These are phyloP conservation scores for Ctenomys sociabilis DNA, from an alignment of 2,113 vertebrate genomes.

Conservation along the genomic window DNA sequence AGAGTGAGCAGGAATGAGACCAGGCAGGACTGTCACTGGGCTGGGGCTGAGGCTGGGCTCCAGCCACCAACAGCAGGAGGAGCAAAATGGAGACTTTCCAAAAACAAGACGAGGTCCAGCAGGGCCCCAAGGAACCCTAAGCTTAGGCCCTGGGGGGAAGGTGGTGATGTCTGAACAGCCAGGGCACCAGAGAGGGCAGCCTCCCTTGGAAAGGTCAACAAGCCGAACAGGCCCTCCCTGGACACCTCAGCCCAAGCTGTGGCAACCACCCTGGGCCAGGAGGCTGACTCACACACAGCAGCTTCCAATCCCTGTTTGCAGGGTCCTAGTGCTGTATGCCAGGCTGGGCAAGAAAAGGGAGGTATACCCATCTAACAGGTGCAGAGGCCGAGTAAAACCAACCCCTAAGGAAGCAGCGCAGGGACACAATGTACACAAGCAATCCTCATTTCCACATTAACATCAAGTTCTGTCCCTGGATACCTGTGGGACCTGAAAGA, in stretches of 20 bases:
- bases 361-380: neutral
- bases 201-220: slow-evolving; percentile 15
- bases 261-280: neutral
- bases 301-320: neutral
- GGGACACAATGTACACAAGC: neutral
- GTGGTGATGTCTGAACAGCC: slow-evolving; percentile 20
- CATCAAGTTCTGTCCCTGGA: rapidly evolving
- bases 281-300: neutral
- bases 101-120: slow-evolving; percentile 56
- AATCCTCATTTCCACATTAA: neutral
- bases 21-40: slow-evolving; percentile 17
- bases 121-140: slow-evolving; percentile 64
- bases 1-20: neutral
- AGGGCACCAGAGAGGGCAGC: neutral
- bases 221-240: slow-evolving; percentile 43
- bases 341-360: neutral
- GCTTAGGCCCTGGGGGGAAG: slow-evolving; percentile 63
- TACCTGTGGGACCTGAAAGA: neutral
- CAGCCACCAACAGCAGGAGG: slow-evolving; percentile 45
- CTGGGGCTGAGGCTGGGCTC: neutral
- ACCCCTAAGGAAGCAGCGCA: neutral
- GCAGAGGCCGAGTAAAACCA: neutral
- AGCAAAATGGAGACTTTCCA: slow-evolving; percentile 74
- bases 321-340: rapidly evolving
- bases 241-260: neutral